phyloP scores from a whole-genome alignment of 1,140 invertebrate species.

The Ceratina calcarata region DNA sequence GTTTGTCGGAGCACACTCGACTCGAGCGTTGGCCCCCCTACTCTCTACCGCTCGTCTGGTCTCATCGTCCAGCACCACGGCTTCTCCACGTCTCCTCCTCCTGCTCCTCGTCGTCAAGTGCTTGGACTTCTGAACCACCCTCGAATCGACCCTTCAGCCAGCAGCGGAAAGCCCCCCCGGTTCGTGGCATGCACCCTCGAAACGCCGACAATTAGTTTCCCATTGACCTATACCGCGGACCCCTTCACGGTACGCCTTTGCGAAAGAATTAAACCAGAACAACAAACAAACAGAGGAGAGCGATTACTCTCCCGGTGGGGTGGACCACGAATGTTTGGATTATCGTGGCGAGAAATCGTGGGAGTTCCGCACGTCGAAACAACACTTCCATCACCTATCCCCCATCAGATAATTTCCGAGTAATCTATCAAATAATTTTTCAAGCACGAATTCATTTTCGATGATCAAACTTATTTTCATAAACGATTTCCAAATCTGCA shows the following conservation, averaged over 20 bases:
- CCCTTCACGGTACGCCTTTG: constrained; percentile 46
- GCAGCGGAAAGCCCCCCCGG: constrained; percentile 49
- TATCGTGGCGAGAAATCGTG: constrained; percentile 6
- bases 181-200: constrained; percentile 57
- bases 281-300: constrained; percentile 61
- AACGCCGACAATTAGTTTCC: constrained; percentile 75
- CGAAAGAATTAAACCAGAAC: constrained; percentile 64
- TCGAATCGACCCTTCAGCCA: constrained; percentile 63
- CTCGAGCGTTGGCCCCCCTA: constrained; percentile 68
- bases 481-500: no score
- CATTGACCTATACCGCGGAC: constrained; percentile 71
- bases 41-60: constrained; percentile 57
- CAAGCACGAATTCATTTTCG: no score
- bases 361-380: background rate
- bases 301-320: constrained; percentile 37
- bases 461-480: no score
- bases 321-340: constrained; percentile 18
- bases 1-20: constrained; percentile 74
- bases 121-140: constrained; percentile 74
- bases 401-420: no score
- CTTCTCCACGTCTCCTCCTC: constrained; percentile 56
- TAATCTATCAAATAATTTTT: background rate
- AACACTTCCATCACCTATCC: background rate
- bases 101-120: constrained; percentile 65
- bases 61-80: constrained; percentile 51